A percentile compares a stretch with the other conserved stretches of the same genome.
These are phyloP conservation scores for Brachionus sp. DNA, from an alignment of 1,140 invertebrate genomes.

Conservation along the genomic window DNA sequence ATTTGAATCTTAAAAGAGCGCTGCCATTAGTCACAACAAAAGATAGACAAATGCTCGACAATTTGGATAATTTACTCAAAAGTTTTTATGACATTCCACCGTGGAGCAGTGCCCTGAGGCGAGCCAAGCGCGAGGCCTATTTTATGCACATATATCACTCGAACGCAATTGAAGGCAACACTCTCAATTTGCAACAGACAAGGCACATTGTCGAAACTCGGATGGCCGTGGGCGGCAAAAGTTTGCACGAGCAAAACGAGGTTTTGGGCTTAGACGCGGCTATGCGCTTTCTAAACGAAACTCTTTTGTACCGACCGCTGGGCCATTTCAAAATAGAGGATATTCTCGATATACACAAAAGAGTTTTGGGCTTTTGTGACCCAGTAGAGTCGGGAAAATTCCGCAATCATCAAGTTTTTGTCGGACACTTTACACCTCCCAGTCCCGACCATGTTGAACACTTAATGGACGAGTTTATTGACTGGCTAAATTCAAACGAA, in stretches of 20 bases:
- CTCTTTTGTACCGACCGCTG: slow-evolving; percentile 67
- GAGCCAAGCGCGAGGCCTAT: slow-evolving; percentile 87
- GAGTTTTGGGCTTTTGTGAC: slow-evolving; percentile 85
- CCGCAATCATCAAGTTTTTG: slow-evolving; percentile 69
- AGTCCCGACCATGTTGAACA: slow-evolving; percentile 72
- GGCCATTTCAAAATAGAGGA: slow-evolving; percentile 74
- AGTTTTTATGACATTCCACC: slow-evolving; percentile 74
- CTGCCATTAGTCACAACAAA: slow-evolving; percentile 82
- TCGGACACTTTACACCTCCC: slow-evolving; percentile 84
- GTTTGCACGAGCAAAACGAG: slow-evolving; percentile 93
- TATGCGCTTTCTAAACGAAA: slow-evolving; percentile 90
- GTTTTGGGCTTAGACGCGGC: slow-evolving; percentile 74
- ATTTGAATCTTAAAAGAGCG: slow-evolving; percentile 73
- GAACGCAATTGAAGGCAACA: slow-evolving; percentile 94
- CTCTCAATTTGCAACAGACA: slow-evolving; percentile 87
- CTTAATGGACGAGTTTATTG: slow-evolving; percentile 80
- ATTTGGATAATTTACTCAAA: slow-evolving; percentile 81
- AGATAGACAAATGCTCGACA: slow-evolving; percentile 72
- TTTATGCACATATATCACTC: slow-evolving; percentile 95
- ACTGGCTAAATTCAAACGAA: slow-evolving; percentile 81
- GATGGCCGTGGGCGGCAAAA: slow-evolving; percentile 85
- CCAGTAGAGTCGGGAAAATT: slow-evolving; percentile 61
- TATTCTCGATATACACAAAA: slow-evolving; percentile 83
- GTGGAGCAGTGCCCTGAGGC: slow-evolving; percentile 69
- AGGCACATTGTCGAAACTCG: slow-evolving; percentile 85